Evolutionary conservation across 2,113 vertebrate species (phyloP), one percentile per base, ranked within the genome.

Genomic region (Clarias magur): DNA sequence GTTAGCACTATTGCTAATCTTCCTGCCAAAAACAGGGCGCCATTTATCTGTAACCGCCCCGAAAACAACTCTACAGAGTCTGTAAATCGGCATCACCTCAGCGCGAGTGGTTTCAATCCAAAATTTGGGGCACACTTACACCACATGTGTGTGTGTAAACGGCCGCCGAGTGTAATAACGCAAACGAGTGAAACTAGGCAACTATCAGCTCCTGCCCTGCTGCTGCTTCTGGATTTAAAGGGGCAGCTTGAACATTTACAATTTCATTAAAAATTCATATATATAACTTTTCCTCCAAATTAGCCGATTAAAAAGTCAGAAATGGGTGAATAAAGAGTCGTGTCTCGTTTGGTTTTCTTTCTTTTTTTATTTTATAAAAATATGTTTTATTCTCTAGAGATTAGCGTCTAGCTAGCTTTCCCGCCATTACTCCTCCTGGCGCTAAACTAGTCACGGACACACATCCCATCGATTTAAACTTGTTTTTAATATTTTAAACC

Each of bases 341-440:
- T 8, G 0, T 78, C 8, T 15, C 4, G 23, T 62, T 27, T 25
- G 2, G 0, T 16, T 19, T 56, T 0, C 7, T 1, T 12, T 34
- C 16, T 11, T 57, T 27, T 30, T 8, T 10, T 23, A 16, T 13
- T 79, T 79, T 57, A 6, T 8, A 0, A 80, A 34, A 79, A 21
- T 63, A 42, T 42, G 34, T 65, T n/a, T 67, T 15, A n/a, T 70
- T 83, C 25, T 72, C 17, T 23, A 13, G 68, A 59, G 68, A 19
- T 73, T 60, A 73, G 83, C 56, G 5, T 8, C 3, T 3, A 11
- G 83, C 83, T 73, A 73, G 30, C 83, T 38, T 60, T 84, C 83
- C 83, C 83, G 83, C 83, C 83, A 73, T 84, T 60, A 84, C 17
- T 7, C n/a, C 23, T 42, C 65, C 48, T 48, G 48, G 8, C 59